Conservation (phyloP, 2,113 vertebrate species). For the Nerophis lumbriciformis region DNA sequence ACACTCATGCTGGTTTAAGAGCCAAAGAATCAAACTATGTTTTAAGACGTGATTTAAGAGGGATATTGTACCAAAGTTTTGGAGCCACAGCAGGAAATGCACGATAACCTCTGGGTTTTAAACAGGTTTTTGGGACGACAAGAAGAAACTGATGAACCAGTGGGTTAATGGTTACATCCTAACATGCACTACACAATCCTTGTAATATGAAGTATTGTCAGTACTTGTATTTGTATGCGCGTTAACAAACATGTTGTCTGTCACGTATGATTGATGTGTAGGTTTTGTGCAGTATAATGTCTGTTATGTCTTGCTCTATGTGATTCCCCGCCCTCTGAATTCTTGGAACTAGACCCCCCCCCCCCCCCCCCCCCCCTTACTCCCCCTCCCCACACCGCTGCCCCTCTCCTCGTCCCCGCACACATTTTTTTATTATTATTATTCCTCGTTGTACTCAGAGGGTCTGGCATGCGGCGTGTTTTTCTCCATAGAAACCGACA, state of each 20-base stretch:
- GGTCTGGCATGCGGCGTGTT: constrained; percentile 71
- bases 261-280: neutral
- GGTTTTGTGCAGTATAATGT: constrained; percentile 9
- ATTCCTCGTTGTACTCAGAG: constrained; percentile 63
- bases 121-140: too few species aligned
- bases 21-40: too few species aligned
- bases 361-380: neutral
- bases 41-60: too few species aligned
- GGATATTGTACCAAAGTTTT: too few species aligned
- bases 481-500: constrained; percentile 89
- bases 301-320: constrained; percentile 31
- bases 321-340: constrained; percentile 62
- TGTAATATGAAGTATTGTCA: neutral
- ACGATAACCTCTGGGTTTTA: too few species aligned
- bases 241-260: neutral
- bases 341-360: constrained; percentile 48
- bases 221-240: neutral
- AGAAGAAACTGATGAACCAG: too few species aligned
- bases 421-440: constrained; percentile 39
- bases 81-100: too few species aligned
- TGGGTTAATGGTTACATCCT: too few species aligned
- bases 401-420: constrained; percentile 22
- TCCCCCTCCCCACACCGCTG: constrained; percentile 1
- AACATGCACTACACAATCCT: too few species aligned
- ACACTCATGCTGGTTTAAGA: too few species aligned